Conservation (phyloP, 2,113 vertebrate genomes). For the Elephantulus edwardii region DNA sequence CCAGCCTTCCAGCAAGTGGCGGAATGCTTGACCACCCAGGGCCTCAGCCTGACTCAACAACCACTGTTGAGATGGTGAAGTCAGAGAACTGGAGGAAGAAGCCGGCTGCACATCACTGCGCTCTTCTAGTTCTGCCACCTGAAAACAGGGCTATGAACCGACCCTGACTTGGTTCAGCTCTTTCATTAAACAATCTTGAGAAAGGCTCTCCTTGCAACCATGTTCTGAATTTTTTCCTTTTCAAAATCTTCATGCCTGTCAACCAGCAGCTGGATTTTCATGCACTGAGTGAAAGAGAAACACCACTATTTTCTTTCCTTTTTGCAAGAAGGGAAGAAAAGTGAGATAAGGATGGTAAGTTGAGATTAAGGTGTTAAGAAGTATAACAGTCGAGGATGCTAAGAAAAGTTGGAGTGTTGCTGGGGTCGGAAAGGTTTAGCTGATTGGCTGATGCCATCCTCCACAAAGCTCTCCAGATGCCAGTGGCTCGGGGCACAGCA, state of each 20-base stretch:
- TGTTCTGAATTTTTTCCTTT: not conserved
- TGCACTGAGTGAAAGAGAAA: not conserved
- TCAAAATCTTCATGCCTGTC: not conserved
- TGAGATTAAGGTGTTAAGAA: slow-evolving; percentile 19
- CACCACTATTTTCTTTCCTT: not conserved
- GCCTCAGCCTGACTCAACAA: not conserved
- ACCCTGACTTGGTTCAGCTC: not conserved
- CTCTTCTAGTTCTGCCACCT: not conserved
- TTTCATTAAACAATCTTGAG: not conserved
- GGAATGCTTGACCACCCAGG: not conserved
- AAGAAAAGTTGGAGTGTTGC: slow-evolving; percentile 10
- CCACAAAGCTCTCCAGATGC: not conserved
- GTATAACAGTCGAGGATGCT: not conserved
- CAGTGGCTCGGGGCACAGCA: not conserved
- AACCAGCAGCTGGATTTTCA: not conserved
- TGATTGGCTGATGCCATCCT: not conserved
- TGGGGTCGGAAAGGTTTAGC: not conserved
- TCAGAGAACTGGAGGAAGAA: not conserved
- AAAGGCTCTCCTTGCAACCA: not conserved
- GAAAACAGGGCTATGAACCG: not conserved
- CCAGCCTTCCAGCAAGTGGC: not conserved
- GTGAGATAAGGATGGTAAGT: not conserved
- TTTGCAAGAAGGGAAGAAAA: slow-evolving; percentile 13
- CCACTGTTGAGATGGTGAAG: not conserved
- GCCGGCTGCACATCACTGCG: not conserved